Evolutionary conservation across 2,797 vertebrate genomes (phyloP).

Genomic region (Crocidura indochinensis): DNA sequence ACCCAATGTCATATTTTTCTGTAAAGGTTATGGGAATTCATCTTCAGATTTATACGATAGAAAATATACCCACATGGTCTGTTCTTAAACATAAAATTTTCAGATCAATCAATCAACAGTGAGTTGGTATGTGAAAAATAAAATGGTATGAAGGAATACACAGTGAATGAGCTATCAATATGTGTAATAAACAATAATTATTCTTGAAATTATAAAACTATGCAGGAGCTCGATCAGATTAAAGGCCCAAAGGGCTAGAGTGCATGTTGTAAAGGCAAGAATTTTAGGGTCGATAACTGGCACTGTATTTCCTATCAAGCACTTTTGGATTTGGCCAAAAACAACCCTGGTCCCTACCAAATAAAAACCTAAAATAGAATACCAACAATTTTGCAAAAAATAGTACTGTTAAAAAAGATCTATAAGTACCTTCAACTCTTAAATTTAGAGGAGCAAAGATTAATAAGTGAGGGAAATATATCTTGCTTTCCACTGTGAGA

Average conservation of each 20-base stretch:
- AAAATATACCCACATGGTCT: neutral
- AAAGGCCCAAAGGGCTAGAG: too few species aligned
- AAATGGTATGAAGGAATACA: neutral
- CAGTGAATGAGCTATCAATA: neutral
- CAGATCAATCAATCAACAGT: neutral
- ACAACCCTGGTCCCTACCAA: too few species aligned
- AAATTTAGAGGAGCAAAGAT: slow-evolving; percentile 10
- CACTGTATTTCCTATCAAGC: too few species aligned
- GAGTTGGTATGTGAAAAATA: neutral
- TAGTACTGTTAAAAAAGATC: neutral
- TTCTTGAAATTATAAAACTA: slow-evolving; percentile 42
- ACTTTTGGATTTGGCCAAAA: too few species aligned
- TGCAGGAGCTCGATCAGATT: neutral
- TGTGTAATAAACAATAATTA: slow-evolving; percentile 22
- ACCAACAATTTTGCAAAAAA: neutral
- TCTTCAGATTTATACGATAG: slow-evolving; percentile 29
- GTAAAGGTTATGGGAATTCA: neutral
- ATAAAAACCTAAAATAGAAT: neutral
- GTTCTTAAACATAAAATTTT: slow-evolving; percentile 35
- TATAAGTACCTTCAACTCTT: slow-evolving; percentile 39
- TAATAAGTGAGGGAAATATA: slow-evolving; percentile 32
- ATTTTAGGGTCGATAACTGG: too few species aligned
- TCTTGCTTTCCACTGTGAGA: neutral
- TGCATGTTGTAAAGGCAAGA: too few species aligned
- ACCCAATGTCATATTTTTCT: neutral